phyloP scores from a whole-genome alignment of 2,888 invertebrate genomes.

The Stenolophus ochropezus region DNA sequence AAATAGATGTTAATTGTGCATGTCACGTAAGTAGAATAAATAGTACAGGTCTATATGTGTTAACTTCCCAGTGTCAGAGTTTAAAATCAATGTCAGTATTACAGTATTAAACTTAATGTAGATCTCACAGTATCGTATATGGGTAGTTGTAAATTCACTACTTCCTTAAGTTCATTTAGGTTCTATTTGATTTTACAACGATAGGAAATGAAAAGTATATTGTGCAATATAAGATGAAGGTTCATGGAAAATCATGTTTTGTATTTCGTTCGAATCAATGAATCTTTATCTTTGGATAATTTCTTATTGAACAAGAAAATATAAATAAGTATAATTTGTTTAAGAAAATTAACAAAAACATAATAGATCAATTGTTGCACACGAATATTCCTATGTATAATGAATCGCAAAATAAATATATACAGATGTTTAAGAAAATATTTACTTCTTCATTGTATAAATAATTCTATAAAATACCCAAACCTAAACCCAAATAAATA shows the following conservation, averaged over 20 bases:
- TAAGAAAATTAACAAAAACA: constrained; percentile 5
- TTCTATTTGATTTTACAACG: neutral
- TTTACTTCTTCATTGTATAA: no score
- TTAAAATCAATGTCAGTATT: constrained; percentile 47
- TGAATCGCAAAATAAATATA: constrained; percentile 51
- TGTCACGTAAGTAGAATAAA: constrained; percentile 32
- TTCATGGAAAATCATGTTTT: neutral
- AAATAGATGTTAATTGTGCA: constrained; percentile 13
- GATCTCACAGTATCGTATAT: constrained; percentile 21
- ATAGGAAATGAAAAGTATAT: neutral
- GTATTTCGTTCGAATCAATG: neutral
- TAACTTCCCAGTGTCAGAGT: constrained; percentile 26
- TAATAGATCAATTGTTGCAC: constrained; percentile 56
- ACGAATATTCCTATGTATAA: constrained; percentile 50
- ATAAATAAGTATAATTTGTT: neutral
- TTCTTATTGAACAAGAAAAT: neutral
- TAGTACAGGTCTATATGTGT: constrained; percentile 36
- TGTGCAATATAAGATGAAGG: neutral
- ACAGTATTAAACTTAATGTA: constrained; percentile 24
- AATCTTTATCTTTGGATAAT: constrained; percentile 1
- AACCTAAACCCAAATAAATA: no score
- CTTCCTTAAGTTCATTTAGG: neutral
- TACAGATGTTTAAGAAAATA: constrained; percentile 49
- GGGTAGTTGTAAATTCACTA: neutral
- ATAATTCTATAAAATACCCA: no score